Conservation (phyloP, 2,888 invertebrate genomes). For the Ectemnius lituratus region DNA sequence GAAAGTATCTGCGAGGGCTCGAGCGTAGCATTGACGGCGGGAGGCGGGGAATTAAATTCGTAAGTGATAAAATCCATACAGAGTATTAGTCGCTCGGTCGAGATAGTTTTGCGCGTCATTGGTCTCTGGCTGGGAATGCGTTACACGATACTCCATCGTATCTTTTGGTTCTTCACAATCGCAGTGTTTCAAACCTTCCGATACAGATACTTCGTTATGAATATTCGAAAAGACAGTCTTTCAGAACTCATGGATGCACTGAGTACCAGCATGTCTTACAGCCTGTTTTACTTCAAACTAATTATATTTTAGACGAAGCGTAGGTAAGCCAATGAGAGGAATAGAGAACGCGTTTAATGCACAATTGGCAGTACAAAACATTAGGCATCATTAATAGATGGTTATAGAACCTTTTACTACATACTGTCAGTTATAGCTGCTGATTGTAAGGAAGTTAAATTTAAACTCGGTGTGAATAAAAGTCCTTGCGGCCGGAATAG, state of each 20-base stretch:
- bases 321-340: no score
- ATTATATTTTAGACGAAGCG: slow-evolving; percentile 26
- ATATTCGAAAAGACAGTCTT: slow-evolving; percentile 12
- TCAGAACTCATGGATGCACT: slow-evolving; percentile 29
- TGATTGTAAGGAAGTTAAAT: slow-evolving; percentile 20
- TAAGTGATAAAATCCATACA: background rate
- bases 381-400: no score
- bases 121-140: slow-evolving; percentile 40
- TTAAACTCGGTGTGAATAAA: background rate
- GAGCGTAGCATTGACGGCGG: no score
- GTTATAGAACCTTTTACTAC: background rate
- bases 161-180: slow-evolving; percentile 20
- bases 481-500: slow-evolving; percentile 21
- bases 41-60: background rate
- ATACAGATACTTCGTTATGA: slow-evolving; percentile 35
- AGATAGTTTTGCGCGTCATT: slow-evolving; percentile 31
- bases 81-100: slow-evolving; percentile 28
- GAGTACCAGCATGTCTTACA: slow-evolving; percentile 30
- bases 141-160: slow-evolving; percentile 13
- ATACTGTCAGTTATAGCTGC: slow-evolving; percentile 14
- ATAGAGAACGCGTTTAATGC: background rate
- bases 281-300: slow-evolving; percentile 33
- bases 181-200: slow-evolving; percentile 29
- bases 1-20: background rate
- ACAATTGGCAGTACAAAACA: no score